Evolutionary conservation across 2,797 vertebrate genomes (phyloP).

Genomic region (Botia kubotai): DNA sequence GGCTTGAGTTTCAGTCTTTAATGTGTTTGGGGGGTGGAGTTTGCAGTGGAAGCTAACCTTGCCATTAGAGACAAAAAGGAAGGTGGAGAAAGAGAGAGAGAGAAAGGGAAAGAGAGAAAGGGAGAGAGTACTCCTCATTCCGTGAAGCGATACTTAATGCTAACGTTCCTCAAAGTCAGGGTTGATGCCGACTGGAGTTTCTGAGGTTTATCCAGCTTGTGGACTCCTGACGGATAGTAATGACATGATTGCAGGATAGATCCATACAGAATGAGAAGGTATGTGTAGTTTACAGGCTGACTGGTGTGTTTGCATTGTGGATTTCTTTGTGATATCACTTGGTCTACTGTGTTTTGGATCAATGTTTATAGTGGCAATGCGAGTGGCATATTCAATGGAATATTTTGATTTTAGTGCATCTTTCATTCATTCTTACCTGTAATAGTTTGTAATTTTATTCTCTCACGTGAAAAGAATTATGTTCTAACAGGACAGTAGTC

Average conservation of each 20-base stretch:
- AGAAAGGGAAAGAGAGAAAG: background rate
- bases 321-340: background rate
- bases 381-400: background rate
- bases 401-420: background rate
- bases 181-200: background rate
- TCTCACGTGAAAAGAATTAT: background rate
- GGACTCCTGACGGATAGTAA: conserved; percentile 7
- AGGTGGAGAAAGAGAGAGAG: conserved; percentile 28
- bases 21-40: conserved; percentile 62
- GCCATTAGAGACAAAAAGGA: conserved; percentile 59
- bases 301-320: conserved; percentile 29
- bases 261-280: conserved; percentile 59
- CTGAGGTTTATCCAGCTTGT: background rate
- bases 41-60: conserved; percentile 63
- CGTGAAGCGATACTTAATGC: conserved; percentile 19
- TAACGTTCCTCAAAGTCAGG: background rate
- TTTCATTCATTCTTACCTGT: background rate
- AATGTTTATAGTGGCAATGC: background rate
- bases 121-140: background rate
- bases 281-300: conserved; percentile 15
- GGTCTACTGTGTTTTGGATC: background rate
- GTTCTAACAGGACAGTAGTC: background rate
- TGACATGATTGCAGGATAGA: conserved; percentile 17
- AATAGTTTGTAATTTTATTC: background rate
- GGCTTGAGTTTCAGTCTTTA: conserved; percentile 79